These are phyloP conservation scores for Acromyrmex echinatior DNA, from an alignment of 1,140 invertebrate genomes.

Conservation along the genomic window DNA sequence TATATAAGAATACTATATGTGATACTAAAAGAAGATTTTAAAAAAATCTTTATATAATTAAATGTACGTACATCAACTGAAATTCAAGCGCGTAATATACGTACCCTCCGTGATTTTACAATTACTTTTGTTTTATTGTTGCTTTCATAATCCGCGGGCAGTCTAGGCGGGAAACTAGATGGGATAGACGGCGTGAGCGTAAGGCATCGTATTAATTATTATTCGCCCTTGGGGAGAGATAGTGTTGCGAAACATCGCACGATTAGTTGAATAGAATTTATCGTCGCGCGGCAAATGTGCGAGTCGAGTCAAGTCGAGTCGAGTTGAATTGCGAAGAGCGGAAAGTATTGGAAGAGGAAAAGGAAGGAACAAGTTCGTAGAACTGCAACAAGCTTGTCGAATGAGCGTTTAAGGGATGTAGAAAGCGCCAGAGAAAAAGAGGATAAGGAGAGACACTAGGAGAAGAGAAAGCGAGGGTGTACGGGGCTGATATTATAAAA, in stretches of 20 bases:
- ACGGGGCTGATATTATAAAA: slow-evolving; percentile 84
- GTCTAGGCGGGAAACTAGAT: slow-evolving; percentile 32
- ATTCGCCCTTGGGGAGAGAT: slow-evolving; percentile 57
- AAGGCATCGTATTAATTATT: slow-evolving; percentile 68
- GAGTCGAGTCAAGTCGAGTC: slow-evolving; percentile 39
- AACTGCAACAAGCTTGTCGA: slow-evolving; percentile 40
- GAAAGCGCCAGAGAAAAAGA: slow-evolving; percentile 49
- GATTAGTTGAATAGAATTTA: slow-evolving; percentile 72
- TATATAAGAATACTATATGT: background rate
- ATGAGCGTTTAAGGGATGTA: slow-evolving; percentile 74
- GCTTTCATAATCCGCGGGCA: background rate
- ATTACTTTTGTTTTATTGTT: background rate
- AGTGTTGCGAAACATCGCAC: slow-evolving; percentile 62
- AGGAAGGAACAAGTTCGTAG: slow-evolving; percentile 28
- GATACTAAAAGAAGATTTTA: background rate
- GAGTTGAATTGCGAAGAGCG: slow-evolving; percentile 38
- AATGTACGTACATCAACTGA: background rate
- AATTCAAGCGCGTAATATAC: background rate
- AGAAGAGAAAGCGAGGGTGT: slow-evolving; percentile 37
- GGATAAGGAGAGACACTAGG: background rate
- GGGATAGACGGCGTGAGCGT: slow-evolving; percentile 50
- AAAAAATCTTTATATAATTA: background rate
- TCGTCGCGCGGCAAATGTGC: slow-evolving; percentile 51
- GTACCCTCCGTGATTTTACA: background rate
- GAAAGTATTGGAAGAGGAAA: slow-evolving; percentile 38